phyloP scores from a whole-genome alignment of 2,113 vertebrate species.

The Alligator sinensis region DNA sequence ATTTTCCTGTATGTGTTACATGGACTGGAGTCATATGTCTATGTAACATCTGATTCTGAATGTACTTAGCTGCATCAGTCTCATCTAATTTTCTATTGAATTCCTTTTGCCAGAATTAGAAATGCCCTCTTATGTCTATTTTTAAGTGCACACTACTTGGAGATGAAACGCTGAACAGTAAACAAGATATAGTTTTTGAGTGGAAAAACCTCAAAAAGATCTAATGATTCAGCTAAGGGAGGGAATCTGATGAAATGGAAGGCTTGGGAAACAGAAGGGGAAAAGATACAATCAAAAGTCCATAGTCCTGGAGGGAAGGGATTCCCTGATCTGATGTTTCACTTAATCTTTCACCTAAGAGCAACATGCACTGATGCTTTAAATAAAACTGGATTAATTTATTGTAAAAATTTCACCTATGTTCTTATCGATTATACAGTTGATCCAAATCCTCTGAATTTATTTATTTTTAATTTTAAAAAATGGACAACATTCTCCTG shows the following conservation, averaged over 20 bases:
- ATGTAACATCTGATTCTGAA: not conserved
- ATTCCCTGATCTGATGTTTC: not conserved
- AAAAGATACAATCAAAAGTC: not conserved
- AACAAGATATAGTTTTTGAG: not conserved
- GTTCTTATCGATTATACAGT: not conserved
- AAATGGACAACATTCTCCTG: not conserved
- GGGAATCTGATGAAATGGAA: not conserved
- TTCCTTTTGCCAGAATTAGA: not conserved
- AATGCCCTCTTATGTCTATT: not conserved
- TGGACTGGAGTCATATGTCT: not conserved
- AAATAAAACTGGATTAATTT: no score
- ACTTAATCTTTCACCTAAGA: not conserved
- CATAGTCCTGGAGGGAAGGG: not conserved
- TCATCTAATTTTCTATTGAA: not conserved
- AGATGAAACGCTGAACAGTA: not conserved
- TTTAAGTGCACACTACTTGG: not conserved
- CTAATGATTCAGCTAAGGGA: not conserved
- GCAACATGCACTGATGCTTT: not conserved
- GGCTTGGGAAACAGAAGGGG: not conserved
- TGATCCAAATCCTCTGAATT: not conserved
- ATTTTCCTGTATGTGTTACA: not conserved
- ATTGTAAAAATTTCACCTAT: not conserved
- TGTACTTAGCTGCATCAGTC: not conserved
- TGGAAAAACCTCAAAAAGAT: not conserved
- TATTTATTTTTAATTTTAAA: no score